phyloP scores from a whole-genome alignment of 64 coral and sea anemone genomes.

The Pocillopora verrucosa region DNA sequence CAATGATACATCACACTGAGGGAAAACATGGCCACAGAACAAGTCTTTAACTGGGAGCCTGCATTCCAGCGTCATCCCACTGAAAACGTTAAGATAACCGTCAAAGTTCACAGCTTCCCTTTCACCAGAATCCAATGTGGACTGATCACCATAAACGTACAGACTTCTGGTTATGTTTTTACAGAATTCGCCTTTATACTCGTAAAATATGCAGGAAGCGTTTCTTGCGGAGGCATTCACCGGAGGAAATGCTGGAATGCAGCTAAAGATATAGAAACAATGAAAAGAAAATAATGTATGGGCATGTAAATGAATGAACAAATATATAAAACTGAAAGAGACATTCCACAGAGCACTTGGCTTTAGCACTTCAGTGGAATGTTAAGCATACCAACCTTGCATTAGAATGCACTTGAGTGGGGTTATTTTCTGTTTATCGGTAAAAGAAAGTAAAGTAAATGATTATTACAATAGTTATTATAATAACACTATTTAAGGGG shows the following conservation, averaged over 20 bases:
- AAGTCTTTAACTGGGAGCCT: background rate
- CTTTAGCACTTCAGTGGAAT: background rate
- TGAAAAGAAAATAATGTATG: background rate
- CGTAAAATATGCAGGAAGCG: background rate
- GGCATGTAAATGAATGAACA: background rate
- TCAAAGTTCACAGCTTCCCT: background rate
- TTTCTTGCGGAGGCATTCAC: background rate
- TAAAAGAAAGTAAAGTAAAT: background rate
- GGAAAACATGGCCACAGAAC: constrained; percentile 7
- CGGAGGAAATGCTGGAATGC: background rate
- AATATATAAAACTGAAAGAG: background rate
- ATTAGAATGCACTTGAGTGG: background rate
- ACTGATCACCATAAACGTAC: background rate
- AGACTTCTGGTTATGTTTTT: background rate
- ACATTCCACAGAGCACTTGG: background rate
- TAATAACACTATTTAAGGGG: background rate
- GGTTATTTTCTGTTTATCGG: background rate
- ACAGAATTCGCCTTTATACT: background rate
- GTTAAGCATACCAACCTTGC: background rate
- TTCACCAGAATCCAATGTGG: background rate
- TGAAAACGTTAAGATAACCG: background rate
- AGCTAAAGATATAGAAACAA: background rate
- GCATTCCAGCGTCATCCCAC: background rate
- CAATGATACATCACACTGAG: background rate
- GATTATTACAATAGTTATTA: background rate